phyloP scores from a whole-genome alignment of 2,888 invertebrate genomes.

The Drosophila prostipennis region DNA sequence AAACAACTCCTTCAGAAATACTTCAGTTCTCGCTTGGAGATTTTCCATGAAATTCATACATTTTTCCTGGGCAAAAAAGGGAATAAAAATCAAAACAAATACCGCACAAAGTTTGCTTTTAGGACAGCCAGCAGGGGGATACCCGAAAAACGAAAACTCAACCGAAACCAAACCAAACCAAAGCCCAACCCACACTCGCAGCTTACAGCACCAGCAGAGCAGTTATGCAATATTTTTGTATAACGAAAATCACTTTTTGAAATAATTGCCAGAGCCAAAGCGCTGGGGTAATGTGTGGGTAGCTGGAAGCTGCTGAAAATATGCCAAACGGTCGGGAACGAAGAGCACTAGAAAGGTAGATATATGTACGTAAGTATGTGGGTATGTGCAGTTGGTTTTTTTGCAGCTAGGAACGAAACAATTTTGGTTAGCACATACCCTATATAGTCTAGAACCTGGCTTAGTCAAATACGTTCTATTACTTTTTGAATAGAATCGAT shows the following conservation, averaged over 20 bases:
- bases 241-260: constrained; percentile 46
- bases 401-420: neutral
- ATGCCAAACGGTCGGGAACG: constrained; percentile 21
- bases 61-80: constrained; percentile 8
- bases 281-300: constrained; percentile 27
- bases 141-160: constrained; percentile 35
- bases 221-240: constrained; percentile 51
- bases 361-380: neutral
- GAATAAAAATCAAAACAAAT: constrained; percentile 34
- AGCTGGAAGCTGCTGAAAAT: constrained; percentile 31
- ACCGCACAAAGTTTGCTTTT: constrained; percentile 45
- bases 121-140: constrained; percentile 10
- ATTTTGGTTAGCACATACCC: constrained; percentile 13
- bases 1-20: constrained; percentile 21
- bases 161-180: constrained; percentile 26
- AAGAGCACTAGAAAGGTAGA: constrained; percentile 19
- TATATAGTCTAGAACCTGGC: neutral
- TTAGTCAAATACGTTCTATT: too few species aligned
- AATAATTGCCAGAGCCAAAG: constrained; percentile 47
- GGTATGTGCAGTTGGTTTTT: neutral
- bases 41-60: constrained; percentile 30
- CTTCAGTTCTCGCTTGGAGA: neutral
- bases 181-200: constrained; percentile 17
- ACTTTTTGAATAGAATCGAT: too few species aligned
- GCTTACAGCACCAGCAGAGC: constrained; percentile 12